phyloP scores from a whole-genome alignment of 2,888 invertebrate species.

The Hypena proboscidalis region DNA sequence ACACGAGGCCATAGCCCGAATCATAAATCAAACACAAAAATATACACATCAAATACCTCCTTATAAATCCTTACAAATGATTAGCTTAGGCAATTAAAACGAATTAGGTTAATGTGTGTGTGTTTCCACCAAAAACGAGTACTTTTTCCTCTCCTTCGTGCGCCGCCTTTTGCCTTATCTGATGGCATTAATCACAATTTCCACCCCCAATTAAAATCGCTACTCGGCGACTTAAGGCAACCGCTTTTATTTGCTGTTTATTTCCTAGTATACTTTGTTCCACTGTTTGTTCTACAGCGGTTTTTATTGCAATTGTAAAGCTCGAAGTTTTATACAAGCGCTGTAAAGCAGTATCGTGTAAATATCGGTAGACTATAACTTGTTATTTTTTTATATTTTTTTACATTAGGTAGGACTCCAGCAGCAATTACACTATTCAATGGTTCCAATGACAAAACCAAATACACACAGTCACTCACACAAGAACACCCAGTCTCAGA shows the following conservation, averaged over 20 bases:
- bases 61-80: conserved; percentile 75
- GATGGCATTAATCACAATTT: conserved; percentile 83
- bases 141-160: conserved; percentile 66
- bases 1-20: conserved; percentile 60
- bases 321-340: conserved; percentile 55
- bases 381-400: no score
- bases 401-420: no score
- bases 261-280: conserved; percentile 66
- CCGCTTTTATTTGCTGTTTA: conserved; percentile 65
- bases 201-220: conserved; percentile 82
- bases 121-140: conserved; percentile 67
- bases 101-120: conserved; percentile 84
- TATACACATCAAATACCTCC: conserved; percentile 59
- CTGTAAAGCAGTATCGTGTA: conserved; percentile 47
- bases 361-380: conserved; percentile 12
- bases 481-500: no score
- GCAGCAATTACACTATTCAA: no score
- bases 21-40: conserved; percentile 67
- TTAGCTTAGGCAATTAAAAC: conserved; percentile 81
- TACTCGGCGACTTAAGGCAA: conserved; percentile 54
- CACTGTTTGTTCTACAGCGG: conserved; percentile 66
- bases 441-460: no score
- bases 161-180: conserved; percentile 71
- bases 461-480: no score
- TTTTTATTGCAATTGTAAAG: conserved; percentile 68